These are phyloP conservation scores for Aulostomus chinensis DNA, from an alignment of 2,797 vertebrate genomes.

Conservation along the genomic window DNA sequence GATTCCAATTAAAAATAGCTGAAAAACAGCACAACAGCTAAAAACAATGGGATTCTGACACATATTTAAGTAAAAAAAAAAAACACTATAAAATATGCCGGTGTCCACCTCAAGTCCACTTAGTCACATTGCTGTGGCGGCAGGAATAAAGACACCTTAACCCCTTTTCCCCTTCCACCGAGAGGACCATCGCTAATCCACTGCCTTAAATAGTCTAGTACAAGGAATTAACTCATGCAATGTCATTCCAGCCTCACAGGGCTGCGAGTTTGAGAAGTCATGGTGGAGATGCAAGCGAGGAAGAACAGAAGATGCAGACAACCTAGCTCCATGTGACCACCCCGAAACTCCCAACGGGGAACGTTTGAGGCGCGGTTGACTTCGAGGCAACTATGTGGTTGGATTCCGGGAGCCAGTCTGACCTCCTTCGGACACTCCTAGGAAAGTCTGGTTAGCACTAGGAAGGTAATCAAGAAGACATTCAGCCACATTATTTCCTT, in stretches of 20 bases:
- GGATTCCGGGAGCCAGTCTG: too few relatives aligned
- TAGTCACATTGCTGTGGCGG: slow-evolving; percentile 45
- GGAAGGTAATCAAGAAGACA: too few relatives aligned
- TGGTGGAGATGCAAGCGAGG: slow-evolving; percentile 35
- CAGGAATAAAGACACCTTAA: slow-evolving; percentile 63
- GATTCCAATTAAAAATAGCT: slow-evolving; percentile 19
- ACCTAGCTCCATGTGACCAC: slow-evolving; percentile 10
- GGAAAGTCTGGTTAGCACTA: too few relatives aligned
- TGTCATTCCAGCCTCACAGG: slow-evolving; percentile 71
- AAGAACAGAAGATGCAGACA: slow-evolving; percentile 1
- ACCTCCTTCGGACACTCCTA: too few relatives aligned
- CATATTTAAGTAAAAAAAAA: not conserved
- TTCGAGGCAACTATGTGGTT: too few relatives aligned
- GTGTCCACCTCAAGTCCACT: slow-evolving; percentile 31
- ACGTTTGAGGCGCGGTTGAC: not conserved
- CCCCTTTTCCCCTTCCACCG: slow-evolving; percentile 30
- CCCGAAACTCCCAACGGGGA: slow-evolving; percentile 7
- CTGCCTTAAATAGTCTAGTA: slow-evolving; percentile 78
- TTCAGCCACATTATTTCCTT: too few relatives aligned
- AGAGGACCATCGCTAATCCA: slow-evolving; percentile 69
- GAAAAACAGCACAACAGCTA: not conserved
- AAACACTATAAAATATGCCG: not conserved
- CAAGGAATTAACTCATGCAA: slow-evolving; percentile 78
- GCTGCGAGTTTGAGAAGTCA: slow-evolving; percentile 56
- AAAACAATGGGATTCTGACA: not conserved